Evolutionary conservation across 2,888 invertebrate species (phyloP).

Genomic region (Dryomyza anilis): DNA sequence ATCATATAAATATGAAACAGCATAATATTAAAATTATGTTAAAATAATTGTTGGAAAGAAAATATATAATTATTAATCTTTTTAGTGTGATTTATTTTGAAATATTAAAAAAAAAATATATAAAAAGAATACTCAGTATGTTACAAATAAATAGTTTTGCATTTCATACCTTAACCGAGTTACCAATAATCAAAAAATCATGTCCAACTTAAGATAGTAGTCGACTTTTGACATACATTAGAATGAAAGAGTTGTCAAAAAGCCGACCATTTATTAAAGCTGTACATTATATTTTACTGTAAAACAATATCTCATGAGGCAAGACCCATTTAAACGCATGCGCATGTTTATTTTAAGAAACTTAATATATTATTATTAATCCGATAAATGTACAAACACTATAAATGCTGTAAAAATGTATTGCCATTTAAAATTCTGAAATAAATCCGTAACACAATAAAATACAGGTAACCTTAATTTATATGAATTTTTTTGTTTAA

Average conservation of each 20-base stretch:
- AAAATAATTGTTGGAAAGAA: background rate
- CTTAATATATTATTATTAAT: background rate
- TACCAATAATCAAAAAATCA: no score
- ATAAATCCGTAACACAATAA: conserved; percentile 5
- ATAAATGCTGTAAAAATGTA: conserved; percentile 5
- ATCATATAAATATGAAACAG: background rate
- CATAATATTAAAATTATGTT: background rate
- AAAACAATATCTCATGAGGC: background rate
- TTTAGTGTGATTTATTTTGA: no score
- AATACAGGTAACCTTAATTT: background rate
- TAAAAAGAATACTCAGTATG: no score
- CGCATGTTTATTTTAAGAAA: background rate
- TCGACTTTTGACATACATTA: no score
- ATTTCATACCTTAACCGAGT: background rate
- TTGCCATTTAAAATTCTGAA: background rate
- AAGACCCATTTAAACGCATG: background rate
- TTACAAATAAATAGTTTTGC: background rate
- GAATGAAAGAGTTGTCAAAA: no score
- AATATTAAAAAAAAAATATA: no score
- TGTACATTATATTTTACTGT: background rate
- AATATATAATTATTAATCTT: no score
- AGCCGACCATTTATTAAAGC: no score
- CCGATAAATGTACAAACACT: no score
- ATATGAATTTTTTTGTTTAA: background rate
- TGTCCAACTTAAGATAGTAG: no score